These are phyloP conservation scores for Geotrupes spiniger DNA, from an alignment of 2,888 invertebrate genomes.

Conservation along the genomic window DNA sequence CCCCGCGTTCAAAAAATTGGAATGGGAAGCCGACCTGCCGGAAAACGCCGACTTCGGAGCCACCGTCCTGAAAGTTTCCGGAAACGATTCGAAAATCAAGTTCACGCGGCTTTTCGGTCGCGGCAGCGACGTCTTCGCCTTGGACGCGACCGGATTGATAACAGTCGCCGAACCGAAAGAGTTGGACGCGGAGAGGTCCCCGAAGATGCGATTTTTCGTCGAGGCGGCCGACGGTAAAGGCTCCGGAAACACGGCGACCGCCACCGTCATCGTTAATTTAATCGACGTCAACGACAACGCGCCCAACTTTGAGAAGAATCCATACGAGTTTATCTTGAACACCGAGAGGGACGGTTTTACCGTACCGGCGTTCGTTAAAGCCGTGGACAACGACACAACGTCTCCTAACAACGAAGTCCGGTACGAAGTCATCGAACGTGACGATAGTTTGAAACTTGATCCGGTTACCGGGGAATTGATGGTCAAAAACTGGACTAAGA, in stretches of 20 bases:
- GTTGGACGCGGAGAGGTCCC: constrained; percentile 79
- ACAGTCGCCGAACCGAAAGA: constrained; percentile 73
- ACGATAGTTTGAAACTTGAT: constrained; percentile 72
- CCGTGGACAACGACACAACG: constrained; percentile 78
- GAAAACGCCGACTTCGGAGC: constrained; percentile 71
- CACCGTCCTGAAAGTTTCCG: constrained; percentile 62
- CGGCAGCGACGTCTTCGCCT: constrained; percentile 72
- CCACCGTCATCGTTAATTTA: constrained; percentile 72
- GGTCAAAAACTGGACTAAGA: constrained; percentile 52
- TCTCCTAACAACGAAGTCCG: constrained; percentile 82
- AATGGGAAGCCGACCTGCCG: constrained; percentile 72
- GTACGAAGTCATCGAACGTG: constrained; percentile 77
- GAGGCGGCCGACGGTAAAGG: constrained; percentile 84
- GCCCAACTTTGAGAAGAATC: constrained; percentile 75
- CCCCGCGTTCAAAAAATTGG: constrained; percentile 71
- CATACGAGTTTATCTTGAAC: constrained; percentile 79
- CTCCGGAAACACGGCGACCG: constrained; percentile 70
- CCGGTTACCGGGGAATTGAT: constrained; percentile 73
- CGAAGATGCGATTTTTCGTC: constrained; percentile 74
- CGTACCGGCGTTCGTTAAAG: constrained; percentile 74
- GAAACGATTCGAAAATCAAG: constrained; percentile 67
- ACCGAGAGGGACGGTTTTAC: constrained; percentile 71
- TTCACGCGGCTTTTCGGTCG: constrained; percentile 77
- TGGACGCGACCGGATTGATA: constrained; percentile 80
- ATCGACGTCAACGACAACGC: constrained; percentile 80